Base-by-base conservation (phyloP, 2,888 invertebrate species). In the Branchellion lobata region DNA sequence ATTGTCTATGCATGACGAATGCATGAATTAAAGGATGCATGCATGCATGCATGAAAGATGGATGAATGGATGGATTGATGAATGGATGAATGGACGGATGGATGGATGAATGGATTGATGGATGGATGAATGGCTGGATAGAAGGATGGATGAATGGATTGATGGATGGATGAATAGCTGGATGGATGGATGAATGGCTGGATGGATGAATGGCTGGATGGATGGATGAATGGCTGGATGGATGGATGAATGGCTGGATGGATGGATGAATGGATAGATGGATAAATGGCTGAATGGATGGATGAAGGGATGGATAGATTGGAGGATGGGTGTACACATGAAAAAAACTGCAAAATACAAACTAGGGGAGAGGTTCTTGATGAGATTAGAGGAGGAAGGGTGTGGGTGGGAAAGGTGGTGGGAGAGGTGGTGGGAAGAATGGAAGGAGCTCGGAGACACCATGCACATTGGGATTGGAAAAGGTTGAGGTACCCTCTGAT, bases 141-240 rank as follows among this genome's bases (percentile, higher is more conserved):
- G 51, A 74, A 74, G 36, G 51, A 40, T 3, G 74, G 8, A 34
- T n/a, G 47, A 47, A 74, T n/a, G 21, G 1, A 74, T 21, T 27
- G 0, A 74, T 24, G 51, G 27, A 47, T 1, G 36, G 74, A 74
- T 24, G 24, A 24, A 74, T n/a, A n/a, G 11, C n/a, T 21, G 47
- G 0, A n/a, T n/a, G n/a, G n/a, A n/a, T n/a, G 69, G 33, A 69
- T 18, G 31, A 29, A 69, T 14, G 29, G n/a, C 1, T 14, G 69
- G n/a, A 29, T 8, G 69, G n/a, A 69, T 14, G 29, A n/a, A 69
- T 1, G 69, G n/a, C n/a, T 18, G 69, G 34, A 1, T 31, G 69
- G 34, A n/a, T 18, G 1, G n/a, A n/a, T 14, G n/a, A 29, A n/a
- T 18, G 34, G 29, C 2, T 1, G 1, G 34, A 24, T 34, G n/a